Conservation (phyloP, 1,140 invertebrate genomes). For the Diabrotica virgifera region DNA sequence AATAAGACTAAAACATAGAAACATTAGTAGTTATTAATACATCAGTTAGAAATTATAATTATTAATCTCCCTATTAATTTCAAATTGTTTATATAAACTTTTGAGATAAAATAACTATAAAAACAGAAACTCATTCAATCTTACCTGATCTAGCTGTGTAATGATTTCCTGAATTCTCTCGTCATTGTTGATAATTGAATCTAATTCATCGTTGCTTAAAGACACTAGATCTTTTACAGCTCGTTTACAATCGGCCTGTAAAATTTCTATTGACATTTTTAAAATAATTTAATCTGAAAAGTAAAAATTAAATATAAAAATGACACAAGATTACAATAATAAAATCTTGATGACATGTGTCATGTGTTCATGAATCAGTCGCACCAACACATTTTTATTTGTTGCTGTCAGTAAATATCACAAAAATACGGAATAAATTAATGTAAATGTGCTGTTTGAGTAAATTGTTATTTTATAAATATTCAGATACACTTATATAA, state of each 20-base stretch:
- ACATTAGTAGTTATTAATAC: background rate
- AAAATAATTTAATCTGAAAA: background rate
- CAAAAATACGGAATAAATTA: no score
- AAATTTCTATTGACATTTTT: constrained; percentile 34
- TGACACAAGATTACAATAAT: no score
- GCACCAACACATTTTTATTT: no score
- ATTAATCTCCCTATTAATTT: background rate
- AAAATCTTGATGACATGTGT: no score
- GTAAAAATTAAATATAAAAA: background rate
- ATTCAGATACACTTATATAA: no score
- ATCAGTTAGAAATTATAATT: constrained; percentile 8
- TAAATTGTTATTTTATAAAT: no score
- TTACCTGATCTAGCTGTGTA: constrained; percentile 74
- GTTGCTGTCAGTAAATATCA: no score
- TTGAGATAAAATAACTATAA: no score
- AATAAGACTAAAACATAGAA: constrained; percentile 52
- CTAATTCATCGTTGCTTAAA: constrained; percentile 70
- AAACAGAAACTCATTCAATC: background rate
- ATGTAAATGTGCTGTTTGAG: no score
- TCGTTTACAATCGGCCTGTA: constrained; percentile 38
- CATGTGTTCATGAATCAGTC: no score
- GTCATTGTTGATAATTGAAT: constrained; percentile 81
- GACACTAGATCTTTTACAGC: constrained; percentile 21
- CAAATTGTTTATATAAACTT: background rate
- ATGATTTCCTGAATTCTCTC: constrained; percentile 77